phyloP scores from a whole-genome alignment of 2,113 vertebrate species.

The Ifrita kowaldi region DNA sequence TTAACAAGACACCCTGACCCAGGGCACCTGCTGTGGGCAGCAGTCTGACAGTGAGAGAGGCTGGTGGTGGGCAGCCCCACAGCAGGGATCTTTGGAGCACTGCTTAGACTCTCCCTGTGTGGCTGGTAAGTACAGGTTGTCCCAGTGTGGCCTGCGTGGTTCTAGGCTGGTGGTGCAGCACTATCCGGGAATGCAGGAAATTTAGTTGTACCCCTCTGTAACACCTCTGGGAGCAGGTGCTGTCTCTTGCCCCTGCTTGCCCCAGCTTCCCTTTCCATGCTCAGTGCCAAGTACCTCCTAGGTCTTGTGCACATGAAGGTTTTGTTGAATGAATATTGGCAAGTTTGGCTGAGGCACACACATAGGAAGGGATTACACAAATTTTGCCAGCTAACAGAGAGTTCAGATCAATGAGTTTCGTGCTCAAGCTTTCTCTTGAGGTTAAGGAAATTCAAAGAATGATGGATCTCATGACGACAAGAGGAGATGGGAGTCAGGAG shows the following conservation, averaged over 20 bases:
- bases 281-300: not conserved
- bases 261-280: not conserved
- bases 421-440: not conserved
- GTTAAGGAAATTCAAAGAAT: not conserved
- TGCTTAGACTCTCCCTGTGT: rapidly evolving
- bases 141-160: not conserved
- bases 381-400: not conserved
- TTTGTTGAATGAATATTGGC: not conserved
- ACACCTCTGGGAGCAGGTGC: not conserved
- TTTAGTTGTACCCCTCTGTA: not conserved
- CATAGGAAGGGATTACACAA: not conserved
- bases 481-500: not conserved
- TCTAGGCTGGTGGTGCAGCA: not conserved
- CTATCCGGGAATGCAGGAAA: not conserved
- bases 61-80: not conserved
- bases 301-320: not conserved
- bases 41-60: rapidly evolving
- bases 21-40: not conserved
- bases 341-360: not conserved
- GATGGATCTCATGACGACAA: not conserved
- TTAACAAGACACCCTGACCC: rapidly evolving
- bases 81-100: not conserved
- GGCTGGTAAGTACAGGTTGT: not conserved
- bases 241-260: not conserved
- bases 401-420: not conserved